phyloP scores from a whole-genome alignment of 2,113 vertebrate genomes.

The Delphinus delphis region DNA sequence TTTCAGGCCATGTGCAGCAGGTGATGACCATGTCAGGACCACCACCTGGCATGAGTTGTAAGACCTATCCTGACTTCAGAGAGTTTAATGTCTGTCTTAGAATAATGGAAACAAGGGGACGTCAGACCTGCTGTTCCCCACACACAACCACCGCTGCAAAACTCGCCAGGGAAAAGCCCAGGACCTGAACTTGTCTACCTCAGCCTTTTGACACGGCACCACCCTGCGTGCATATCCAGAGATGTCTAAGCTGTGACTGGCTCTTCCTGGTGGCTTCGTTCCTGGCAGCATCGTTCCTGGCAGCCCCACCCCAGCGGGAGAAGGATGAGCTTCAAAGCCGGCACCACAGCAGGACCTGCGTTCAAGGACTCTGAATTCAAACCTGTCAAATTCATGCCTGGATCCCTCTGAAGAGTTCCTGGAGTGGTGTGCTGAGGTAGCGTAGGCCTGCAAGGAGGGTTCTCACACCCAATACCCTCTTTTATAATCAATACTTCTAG shows the following conservation, averaged over 20 bases:
- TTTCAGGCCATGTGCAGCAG: background rate
- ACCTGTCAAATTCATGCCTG: background rate
- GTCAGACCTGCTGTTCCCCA: background rate
- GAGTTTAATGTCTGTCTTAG: background rate
- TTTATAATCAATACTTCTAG: background rate
- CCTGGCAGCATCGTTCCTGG: background rate
- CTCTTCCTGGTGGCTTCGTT: background rate
- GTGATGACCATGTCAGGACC: background rate
- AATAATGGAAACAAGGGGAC: background rate
- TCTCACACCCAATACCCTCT: background rate
- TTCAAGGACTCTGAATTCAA: background rate
- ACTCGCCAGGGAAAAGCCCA: background rate
- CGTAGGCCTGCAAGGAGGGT: background rate
- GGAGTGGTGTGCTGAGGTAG: background rate
- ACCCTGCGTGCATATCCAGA: background rate
- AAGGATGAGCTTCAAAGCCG: background rate
- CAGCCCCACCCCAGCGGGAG: background rate
- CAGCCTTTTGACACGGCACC: background rate
- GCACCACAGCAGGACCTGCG: background rate
- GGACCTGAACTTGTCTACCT: background rate
- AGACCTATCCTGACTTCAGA: background rate
- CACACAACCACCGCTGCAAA: background rate
- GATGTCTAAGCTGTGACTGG: background rate
- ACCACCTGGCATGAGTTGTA: no score
- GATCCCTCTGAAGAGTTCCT: background rate